A percentile compares a stretch with the other conserved stretches of the same genome.
These are phyloP conservation scores for Esox masquinongy DNA, from an alignment of 2,797 vertebrate genomes.

Conservation along the genomic window DNA sequence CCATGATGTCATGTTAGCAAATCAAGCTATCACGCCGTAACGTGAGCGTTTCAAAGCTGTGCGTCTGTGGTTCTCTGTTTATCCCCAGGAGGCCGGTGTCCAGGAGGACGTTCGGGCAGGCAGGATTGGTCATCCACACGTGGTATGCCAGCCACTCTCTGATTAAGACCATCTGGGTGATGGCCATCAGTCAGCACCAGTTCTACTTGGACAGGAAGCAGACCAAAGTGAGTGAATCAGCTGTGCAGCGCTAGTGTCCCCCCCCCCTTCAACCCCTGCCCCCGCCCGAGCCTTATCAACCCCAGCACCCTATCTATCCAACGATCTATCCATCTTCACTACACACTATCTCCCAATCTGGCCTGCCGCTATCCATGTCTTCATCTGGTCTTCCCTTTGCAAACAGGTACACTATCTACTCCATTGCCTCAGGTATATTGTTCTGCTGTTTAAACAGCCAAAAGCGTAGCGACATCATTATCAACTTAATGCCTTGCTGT, in stretches of 20 bases:
- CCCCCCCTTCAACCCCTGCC: not conserved
- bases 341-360: not conserved
- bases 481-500: not conserved
- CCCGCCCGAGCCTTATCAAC: not conserved
- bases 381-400: not conserved
- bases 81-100: constrained; percentile 84
- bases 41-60: constrained; percentile 3
- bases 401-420: not conserved
- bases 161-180: constrained; percentile 98
- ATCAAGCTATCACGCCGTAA: not conserved
- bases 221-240: constrained; percentile 88
- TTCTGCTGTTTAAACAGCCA: not conserved
- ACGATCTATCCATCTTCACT: not conserved
- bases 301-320: not conserved
- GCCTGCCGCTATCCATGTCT: not conserved
- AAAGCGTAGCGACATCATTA: not conserved
- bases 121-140: constrained; percentile 88
- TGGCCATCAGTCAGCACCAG: constrained; percentile 99
- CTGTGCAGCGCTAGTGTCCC: constrained; percentile 2
- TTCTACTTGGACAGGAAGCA: constrained; percentile 98
- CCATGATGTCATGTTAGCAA: not conserved
- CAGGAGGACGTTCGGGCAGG: constrained; percentile 91
- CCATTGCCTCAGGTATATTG: not conserved
- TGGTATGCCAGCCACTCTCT: constrained; percentile 98
- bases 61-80: constrained; percentile 25